These are phyloP conservation scores for Bimastos eiseni DNA, from an alignment of 2,888 invertebrate species.

Conservation along the genomic window DNA sequence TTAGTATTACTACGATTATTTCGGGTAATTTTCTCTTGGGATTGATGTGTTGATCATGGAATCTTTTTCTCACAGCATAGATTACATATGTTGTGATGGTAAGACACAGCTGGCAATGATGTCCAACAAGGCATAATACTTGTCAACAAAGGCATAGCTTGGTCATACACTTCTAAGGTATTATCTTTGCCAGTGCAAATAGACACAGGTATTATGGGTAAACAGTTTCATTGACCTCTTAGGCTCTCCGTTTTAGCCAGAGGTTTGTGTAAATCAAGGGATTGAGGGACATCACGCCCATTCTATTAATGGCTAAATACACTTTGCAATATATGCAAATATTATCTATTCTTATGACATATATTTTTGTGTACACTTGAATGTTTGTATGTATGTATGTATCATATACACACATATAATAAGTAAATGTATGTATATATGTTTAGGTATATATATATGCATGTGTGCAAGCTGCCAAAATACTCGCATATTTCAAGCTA, in stretches of 20 bases:
- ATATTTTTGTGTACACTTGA: background rate
- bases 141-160: background rate
- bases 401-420: background rate
- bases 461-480: too few species aligned
- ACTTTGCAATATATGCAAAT: constrained; percentile 9
- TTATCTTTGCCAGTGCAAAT: background rate
- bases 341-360: background rate
- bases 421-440: too few species aligned
- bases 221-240: background rate
- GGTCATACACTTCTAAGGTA: background rate
- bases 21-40: background rate
- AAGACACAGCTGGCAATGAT: background rate
- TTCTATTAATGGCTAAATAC: background rate
- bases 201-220: background rate
- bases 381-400: background rate
- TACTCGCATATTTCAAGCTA: too few species aligned
- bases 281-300: background rate
- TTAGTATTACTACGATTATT: background rate
- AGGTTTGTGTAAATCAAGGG: background rate
- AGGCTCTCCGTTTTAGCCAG: background rate
- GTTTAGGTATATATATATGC: background rate
- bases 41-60: background rate
- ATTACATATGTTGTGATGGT: background rate
- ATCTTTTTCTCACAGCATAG: background rate
- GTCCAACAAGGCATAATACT: background rate